Evolutionary conservation across 2,113 vertebrate species (phyloP), one percentile per base, ranked within the genome.

Genomic region (Oreocharis arfaki): DNA sequence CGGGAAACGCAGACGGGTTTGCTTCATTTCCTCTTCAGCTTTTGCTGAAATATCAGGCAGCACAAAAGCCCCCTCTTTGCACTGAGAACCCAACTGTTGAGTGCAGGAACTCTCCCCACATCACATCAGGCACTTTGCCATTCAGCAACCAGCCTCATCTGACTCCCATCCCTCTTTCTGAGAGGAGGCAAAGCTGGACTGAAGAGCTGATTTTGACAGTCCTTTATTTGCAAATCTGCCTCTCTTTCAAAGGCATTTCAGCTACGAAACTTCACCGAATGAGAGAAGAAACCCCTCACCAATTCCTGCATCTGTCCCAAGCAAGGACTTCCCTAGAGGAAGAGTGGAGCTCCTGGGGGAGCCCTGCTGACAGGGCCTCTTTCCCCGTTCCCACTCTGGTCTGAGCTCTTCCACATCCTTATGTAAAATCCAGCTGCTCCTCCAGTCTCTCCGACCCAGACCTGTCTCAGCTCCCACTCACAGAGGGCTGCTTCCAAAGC

Each of bases 11-110:
- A 73, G 76, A 50, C 1, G 3, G 53, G 86, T 86, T 97, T 93
- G 83, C 87, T 91, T 97, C 94, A 96, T 94, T 97, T 97, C 95
- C 96, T 95, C 83, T 77, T 78, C 71, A 92, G 88, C 88, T 86
- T 94, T 93, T 87, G 90, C 85, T 96, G 95, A 94, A 95, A 93
- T 79, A 83, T 90, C 90, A 13, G 78, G 60, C 41, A 13, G 83
- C 85, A 74, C 76, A 63, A 93, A 95, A 90, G 56, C 11, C 79
- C 33, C 73, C 88, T 85, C 27, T 89, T 30, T 68, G 85, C 69
- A 7, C 80, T 11, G 86, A 71, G 89, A 78, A 46, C 18, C 35
- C 79, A 89, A 90, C 86, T 94, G 93, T 20, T 94, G 95, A 95
- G 93, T 93, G 92, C 85, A 81, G 39, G 41, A 93, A 26, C 86